Evolutionary conservation across 2,888 invertebrate species (phyloP).

Genomic region (Rhodophaea formosa): DNA sequence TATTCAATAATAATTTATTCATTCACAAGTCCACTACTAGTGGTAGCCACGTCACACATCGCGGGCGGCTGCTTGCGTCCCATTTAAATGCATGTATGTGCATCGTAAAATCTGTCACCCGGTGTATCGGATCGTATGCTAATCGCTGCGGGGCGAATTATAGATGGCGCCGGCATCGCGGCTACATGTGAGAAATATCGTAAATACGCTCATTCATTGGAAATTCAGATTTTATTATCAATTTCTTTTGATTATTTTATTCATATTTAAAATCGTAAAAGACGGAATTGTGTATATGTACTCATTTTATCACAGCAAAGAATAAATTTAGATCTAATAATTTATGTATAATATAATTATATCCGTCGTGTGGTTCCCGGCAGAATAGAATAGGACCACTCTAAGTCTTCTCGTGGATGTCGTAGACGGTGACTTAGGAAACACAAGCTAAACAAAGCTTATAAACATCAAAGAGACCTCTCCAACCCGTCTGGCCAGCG

Average conservation of each 20-base stretch:
- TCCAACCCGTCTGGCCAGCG: no score
- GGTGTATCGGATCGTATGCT: constrained; percentile 13
- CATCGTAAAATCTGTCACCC: constrained; percentile 14
- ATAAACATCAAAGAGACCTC: no score
- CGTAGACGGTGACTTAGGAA: no score
- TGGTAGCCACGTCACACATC: background rate
- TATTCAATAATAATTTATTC: constrained; percentile 4
- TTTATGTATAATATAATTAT: no score
- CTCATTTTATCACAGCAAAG: no score
- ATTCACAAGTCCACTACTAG: constrained; percentile 3
- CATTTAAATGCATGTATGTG: constrained; percentile 14
- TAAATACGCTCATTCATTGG: constrained; percentile 1
- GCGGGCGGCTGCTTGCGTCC: constrained; percentile 1
- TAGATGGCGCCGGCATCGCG: constrained; percentile 4
- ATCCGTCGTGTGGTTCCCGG: no score
- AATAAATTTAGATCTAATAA: no score
- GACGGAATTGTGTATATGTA: no score
- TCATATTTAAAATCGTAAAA: no score
- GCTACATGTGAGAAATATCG: background rate
- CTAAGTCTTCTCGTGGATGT: no score
- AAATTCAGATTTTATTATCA: background rate
- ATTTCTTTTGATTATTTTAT: background rate
- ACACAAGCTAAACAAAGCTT: no score
- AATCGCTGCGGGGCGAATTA: constrained; percentile 4
- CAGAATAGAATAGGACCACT: no score